Evolutionary conservation across 2,888 invertebrate species (phyloP).

Genomic region (Hoplodrina ambigua): DNA sequence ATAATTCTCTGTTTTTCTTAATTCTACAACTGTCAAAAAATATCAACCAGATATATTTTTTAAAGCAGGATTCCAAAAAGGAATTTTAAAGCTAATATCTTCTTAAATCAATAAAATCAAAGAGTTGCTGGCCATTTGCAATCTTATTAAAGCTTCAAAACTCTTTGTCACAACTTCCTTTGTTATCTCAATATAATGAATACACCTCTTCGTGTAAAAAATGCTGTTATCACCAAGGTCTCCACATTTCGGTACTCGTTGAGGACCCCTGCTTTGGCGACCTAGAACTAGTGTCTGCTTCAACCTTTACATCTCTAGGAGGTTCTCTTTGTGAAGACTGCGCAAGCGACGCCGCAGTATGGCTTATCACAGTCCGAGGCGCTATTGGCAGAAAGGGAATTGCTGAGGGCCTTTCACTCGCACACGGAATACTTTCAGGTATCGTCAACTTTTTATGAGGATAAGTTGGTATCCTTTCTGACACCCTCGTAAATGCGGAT

Average conservation of each 20-base stretch:
- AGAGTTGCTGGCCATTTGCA: constrained; percentile 1
- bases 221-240: constrained; percentile 79
- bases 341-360: constrained; percentile 84
- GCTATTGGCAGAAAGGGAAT: constrained; percentile 41
- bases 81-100: constrained; percentile 19
- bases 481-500: constrained; percentile 77
- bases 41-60: constrained; percentile 50
- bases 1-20: constrained; percentile 34
- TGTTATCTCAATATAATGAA: not conserved
- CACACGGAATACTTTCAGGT: constrained; percentile 81
- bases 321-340: constrained; percentile 72
- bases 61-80: constrained; percentile 37
- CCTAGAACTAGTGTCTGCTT: constrained; percentile 77
- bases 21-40: constrained; percentile 28
- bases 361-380: constrained; percentile 83
- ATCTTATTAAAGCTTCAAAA: not conserved
- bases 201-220: not conserved
- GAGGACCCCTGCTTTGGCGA: constrained; percentile 82
- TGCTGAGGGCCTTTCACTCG: constrained; percentile 66
- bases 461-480: constrained; percentile 68
- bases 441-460: constrained; percentile 74
- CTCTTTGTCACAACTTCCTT: not conserved
- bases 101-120: constrained; percentile 9
- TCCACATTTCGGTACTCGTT: constrained; percentile 83
- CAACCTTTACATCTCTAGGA: constrained; percentile 64